Base-by-base conservation (phyloP, 1,140 invertebrate species). In the Drosophila quadrilineata region DNA sequence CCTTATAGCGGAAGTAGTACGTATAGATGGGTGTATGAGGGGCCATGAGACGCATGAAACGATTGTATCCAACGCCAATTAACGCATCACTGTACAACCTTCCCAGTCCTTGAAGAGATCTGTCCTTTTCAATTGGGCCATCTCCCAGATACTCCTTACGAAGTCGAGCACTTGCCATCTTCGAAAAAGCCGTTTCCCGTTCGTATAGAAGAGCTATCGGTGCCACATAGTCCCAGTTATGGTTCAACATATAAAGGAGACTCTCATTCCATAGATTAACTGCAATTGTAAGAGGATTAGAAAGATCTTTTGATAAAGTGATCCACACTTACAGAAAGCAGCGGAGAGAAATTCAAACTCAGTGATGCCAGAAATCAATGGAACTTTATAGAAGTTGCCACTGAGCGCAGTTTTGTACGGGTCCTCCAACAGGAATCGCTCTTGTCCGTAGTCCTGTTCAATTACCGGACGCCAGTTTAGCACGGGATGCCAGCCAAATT, bases 371-470 rank as follows among this genome's bases (percentile, higher is more conserved):
- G 92, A 91, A 8, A 95, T 92, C n/a, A 93, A 73, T 0, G 94
- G 94, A 3, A 94, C 92, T 29, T 93, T 91, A n/a, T 92, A 71
- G 59, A 94, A 91, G 16, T 93, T 89, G 0, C 93, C 93, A 16
- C 90, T 67, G 12, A 84, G 75, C 1, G 94, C 91, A 0, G 93
- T 85, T 22, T 92, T 90, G 8, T 90, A 71, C 0, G 94, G 94
- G 72, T 94, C 88, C n/a, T 91, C 91, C 0, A 91, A 70, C 3
- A 95, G 86, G 76, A 94, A 95, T 45, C 93, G 91, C 67, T 94
- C 92, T 46, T 94, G 92, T 0, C 93, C 93, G 54, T 93, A 92
- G 71, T 94, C 92, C 2, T 91, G 90, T 75, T 95, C 94, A 3
- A 95, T 90, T 0, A 94, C 93, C 1, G 94, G 93, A 2, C 60